phyloP scores from a whole-genome alignment of 2,113 vertebrate species.

The Ictidomys tridecemlineatus region DNA sequence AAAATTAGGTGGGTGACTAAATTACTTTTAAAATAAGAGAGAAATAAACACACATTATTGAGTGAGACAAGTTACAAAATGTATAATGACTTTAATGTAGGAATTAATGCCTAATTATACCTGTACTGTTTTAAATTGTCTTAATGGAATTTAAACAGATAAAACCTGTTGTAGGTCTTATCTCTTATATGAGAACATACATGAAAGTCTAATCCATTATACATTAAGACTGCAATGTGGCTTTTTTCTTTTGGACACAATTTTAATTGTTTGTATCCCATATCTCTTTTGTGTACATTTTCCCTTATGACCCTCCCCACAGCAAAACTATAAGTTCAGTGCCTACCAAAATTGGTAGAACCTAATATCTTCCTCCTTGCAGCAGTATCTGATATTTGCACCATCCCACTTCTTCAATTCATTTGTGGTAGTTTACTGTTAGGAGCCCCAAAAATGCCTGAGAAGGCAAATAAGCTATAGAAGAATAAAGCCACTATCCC shows the following conservation, averaged over 20 bases:
- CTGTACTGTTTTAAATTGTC: not conserved
- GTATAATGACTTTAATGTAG: not conserved
- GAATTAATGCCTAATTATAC: not conserved
- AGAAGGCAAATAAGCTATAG: not conserved
- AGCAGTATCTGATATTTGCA: not conserved
- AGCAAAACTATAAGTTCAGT: not conserved
- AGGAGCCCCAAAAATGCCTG: not conserved
- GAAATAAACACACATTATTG: not conserved
- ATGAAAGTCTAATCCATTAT: not conserved
- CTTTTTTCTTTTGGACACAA: not conserved
- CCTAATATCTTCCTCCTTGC: not conserved
- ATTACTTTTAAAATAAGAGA: not conserved
- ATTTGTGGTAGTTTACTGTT: not conserved
- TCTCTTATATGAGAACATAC: not conserved
- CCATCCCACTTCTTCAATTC: not conserved
- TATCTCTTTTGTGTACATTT: not conserved
- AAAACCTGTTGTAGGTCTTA: not conserved
- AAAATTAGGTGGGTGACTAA: not conserved
- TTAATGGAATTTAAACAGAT: constrained; percentile 11
- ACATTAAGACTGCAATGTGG: not conserved
- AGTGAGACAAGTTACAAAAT: not conserved
- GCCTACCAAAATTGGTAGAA: not conserved
- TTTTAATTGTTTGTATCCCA: not conserved
- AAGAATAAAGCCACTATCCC: not conserved
- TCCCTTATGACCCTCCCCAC: not conserved